Evolutionary conservation across 2,797 vertebrate species (phyloP).

Genomic region (Thripadectes ignobilis): DNA sequence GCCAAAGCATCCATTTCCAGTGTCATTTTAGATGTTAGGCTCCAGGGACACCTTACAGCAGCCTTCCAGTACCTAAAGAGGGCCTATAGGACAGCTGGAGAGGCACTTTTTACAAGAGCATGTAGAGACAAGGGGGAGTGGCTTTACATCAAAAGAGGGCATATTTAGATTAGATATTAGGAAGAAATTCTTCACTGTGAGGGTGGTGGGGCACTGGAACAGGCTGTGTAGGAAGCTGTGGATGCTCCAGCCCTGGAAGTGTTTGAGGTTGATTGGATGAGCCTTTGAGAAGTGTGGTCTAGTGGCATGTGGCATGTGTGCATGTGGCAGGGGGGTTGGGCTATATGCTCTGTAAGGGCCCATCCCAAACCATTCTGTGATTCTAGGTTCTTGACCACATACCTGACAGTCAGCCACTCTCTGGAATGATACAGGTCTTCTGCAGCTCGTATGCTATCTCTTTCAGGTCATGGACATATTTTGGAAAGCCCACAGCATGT

Average conservation of each 20-base stretch:
- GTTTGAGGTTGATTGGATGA: not conserved
- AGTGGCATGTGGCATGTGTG: not conserved
- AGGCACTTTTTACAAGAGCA: not conserved
- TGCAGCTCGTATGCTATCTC: accelerated
- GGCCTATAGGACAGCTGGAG: not conserved
- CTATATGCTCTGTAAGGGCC: not conserved
- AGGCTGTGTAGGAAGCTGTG: not conserved
- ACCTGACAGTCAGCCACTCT: not conserved
- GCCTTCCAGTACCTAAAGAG: not conserved
- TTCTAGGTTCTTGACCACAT: not conserved
- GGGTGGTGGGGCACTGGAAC: not conserved
- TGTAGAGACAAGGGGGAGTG: not conserved
- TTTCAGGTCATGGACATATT: not conserved
- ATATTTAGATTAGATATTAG: not conserved
- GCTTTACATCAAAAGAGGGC: not conserved
- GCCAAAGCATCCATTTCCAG: not conserved
- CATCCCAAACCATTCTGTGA: not conserved
- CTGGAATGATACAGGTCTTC: not conserved
- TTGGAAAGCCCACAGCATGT: not conserved
- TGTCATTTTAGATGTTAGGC: not conserved
- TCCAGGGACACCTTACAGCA: not conserved
- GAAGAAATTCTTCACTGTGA: not conserved
- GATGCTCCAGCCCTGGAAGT: not conserved
- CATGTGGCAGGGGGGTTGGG: accelerated
- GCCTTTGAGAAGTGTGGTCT: not conserved